Evolutionary conservation across 2,888 invertebrate species (phyloP), one percentile per base, ranked within the genome.

Genomic region (Macropis europaea): DNA sequence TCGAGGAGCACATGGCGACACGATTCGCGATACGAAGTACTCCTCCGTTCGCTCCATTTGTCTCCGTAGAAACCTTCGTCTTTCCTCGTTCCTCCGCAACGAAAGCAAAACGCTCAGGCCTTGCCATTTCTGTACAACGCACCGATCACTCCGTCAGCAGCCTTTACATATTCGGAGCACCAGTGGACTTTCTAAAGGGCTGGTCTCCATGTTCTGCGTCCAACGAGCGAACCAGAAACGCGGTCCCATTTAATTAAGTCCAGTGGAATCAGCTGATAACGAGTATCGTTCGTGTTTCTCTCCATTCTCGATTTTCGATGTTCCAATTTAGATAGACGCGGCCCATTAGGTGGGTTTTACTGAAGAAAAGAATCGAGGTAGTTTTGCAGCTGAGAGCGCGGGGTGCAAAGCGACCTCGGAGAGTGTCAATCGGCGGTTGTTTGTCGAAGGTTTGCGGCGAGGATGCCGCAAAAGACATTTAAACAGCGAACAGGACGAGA

Each of bases 41-140:
- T 52, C 38, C 54, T 59, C n/a, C n/a, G 67, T 73, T 70, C 75
- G 77, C 72, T 73, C 75, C 77, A 84, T 83, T 84, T 81, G 83
- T 82, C 77, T 76, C 76, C 76, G 73, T 76, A 76, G 70, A 77
- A n/a, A n/a, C n/a, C n/a, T n/a, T n/a, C n/a, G n/a, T n/a, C n/a
- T 38, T 56, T 22, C 2, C 4, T 24, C 32, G 47, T 63, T 60
- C 57, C 38, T 22, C 19, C 36, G 62, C 26, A 66, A 45, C 69
- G 38, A 53, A 38, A 50, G 57, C 69, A 69, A 69, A 69, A 57
- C 69, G n/a, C 34, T 36, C 36, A 1, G 17, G 26, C 40, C n/a
- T n/a, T 30, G 28, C 56, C 47, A 43, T 61, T 56, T 26, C 56
- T 61, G 45, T 50, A 54, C 38, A 52, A 56, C 19, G 32, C 9